These are phyloP conservation scores for Synergus itoensis DNA, from an alignment of 2,888 invertebrate genomes.

Conservation along the genomic window DNA sequence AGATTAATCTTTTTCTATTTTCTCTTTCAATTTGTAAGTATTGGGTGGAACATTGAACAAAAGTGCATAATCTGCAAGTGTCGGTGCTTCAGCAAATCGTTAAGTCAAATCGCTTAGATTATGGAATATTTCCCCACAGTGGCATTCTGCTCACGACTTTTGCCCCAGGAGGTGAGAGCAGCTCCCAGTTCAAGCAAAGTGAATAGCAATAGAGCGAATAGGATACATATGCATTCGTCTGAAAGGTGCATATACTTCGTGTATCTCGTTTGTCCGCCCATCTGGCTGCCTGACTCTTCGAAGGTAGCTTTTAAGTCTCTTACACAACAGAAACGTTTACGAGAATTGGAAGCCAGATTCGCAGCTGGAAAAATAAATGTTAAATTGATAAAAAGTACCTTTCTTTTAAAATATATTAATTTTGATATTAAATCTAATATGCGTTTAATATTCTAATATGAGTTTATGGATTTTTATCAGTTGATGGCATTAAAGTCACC, in stretches of 20 bases:
- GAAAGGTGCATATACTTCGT: slow-evolving; percentile 47
- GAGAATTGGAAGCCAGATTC: slow-evolving; percentile 1
- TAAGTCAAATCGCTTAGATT: slow-evolving; percentile 54
- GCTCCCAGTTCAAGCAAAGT: slow-evolving; percentile 62
- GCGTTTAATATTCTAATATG: too few species aligned
- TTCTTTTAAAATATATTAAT: too few species aligned
- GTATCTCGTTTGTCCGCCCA: slow-evolving; percentile 57
- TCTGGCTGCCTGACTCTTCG: slow-evolving; percentile 51
- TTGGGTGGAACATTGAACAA: slow-evolving; percentile 11
- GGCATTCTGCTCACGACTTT: slow-evolving; percentile 73
- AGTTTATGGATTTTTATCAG: not conserved
- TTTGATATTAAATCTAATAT: too few species aligned
- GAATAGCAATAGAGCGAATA: slow-evolving; percentile 51
- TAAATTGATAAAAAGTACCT: too few species aligned
- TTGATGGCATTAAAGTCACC: not conserved
- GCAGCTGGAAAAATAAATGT: not conserved
- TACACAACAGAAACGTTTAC: slow-evolving; percentile 56
- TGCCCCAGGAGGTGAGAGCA: slow-evolving; percentile 75
- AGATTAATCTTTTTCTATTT: not conserved
- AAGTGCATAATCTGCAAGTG: slow-evolving; percentile 5
- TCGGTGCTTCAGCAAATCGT: slow-evolving; percentile 18
- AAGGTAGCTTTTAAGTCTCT: slow-evolving; percentile 55
- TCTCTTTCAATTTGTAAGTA: slow-evolving; percentile 17
- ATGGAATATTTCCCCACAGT: slow-evolving; percentile 70
- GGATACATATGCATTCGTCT: slow-evolving; percentile 58